Percentiles rank a stretch among this genome's conserved stretches.
These are phyloP conservation scores for Hydrotaea diabolus DNA, from an alignment of 2,888 invertebrate genomes.

Conservation along the genomic window DNA sequence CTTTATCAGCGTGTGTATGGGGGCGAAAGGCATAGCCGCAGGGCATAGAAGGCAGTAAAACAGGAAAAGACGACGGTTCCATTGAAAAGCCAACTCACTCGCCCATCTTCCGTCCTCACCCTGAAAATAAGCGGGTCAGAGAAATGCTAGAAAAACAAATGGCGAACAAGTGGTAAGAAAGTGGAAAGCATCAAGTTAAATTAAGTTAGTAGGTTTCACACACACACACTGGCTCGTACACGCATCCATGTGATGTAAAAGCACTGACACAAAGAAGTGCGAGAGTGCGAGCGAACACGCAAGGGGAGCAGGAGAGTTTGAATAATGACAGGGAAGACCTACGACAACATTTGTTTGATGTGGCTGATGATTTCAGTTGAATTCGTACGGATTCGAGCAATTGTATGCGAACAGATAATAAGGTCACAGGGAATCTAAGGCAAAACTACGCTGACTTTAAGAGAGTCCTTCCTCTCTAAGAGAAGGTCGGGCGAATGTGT, in stretches of 20 bases:
- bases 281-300: not conserved
- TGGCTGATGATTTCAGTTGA: conserved; percentile 23
- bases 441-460: not conserved
- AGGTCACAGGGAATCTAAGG: conserved; percentile 59
- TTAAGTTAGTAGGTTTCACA: conserved; percentile 55
- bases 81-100: conserved; percentile 36
- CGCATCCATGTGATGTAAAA: conserved; percentile 17
- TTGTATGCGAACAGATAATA: conserved; percentile 52
- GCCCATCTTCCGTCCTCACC: not conserved
- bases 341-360: conserved; percentile 49
- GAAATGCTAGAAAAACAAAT: conserved; percentile 55
- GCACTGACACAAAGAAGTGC: not conserved
- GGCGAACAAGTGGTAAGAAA: conserved; percentile 49
- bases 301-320: not conserved
- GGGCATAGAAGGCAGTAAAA: conserved; percentile 39
- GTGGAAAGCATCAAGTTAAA: conserved; percentile 49
- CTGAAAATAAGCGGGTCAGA: conserved; percentile 48
- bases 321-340: conserved; percentile 51
- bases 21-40: too few relatives aligned
- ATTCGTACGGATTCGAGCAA: conserved; percentile 2
- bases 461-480: not conserved
- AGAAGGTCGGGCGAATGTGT: conserved; percentile 11
- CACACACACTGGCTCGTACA: not conserved
- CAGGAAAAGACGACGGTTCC: conserved; percentile 51
- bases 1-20: too few relatives aligned